Conservation (phyloP, 2,888 invertebrate genomes). For the Habrosyne pyritoides region DNA sequence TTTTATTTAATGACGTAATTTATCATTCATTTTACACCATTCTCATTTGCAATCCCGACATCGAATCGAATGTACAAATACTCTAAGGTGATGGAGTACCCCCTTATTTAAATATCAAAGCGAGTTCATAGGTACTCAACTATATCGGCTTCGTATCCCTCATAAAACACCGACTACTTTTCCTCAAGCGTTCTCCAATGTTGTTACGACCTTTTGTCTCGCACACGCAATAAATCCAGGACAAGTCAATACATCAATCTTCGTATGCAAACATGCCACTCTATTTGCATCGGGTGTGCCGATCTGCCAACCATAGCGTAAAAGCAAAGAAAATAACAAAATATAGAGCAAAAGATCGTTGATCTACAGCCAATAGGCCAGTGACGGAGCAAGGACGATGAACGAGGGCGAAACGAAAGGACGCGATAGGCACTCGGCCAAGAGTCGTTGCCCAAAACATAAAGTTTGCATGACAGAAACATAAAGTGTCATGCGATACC, state of each 20-base stretch:
- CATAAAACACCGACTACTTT: not conserved
- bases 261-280: not conserved
- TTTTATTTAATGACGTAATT: too few relatives aligned
- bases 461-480: slow-evolving; percentile 1
- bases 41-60: too few relatives aligned
- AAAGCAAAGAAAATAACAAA: slow-evolving; percentile 2
- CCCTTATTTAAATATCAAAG: too few relatives aligned
- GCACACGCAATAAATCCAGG: not conserved
- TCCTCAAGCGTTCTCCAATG: not conserved
- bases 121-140: not conserved
- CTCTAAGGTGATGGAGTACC: too few relatives aligned
- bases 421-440: slow-evolving; percentile 1
- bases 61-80: too few relatives aligned
- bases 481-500: slow-evolving; percentile 4
- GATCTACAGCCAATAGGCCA: slow-evolving; percentile 17
- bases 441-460: slow-evolving; percentile 2
- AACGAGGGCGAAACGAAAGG: not conserved
- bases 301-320: not conserved
- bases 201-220: not conserved
- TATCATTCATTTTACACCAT: too few relatives aligned
- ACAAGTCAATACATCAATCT: slow-evolving; percentile 2
- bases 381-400: slow-evolving; percentile 8
- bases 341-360: slow-evolving; percentile 33
- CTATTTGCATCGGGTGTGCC: slow-evolving; percentile 2
- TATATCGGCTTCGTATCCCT: not conserved